Evolutionary conservation across 1,140 invertebrate genomes (phyloP).

Genomic region (Helicoverpa zea): DNA sequence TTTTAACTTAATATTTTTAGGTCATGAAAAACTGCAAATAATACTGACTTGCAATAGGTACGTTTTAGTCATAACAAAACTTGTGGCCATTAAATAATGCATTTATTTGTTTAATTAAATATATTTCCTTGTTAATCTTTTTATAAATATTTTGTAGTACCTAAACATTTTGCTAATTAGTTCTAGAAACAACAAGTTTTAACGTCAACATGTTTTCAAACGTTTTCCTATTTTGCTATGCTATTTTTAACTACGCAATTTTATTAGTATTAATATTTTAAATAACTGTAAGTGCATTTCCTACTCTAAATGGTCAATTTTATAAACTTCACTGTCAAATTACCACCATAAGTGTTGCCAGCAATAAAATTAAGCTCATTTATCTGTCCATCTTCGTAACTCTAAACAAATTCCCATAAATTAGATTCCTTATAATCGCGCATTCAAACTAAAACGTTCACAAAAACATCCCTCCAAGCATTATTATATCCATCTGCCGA

Average conservation of each 20-base stretch:
- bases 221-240: neutral
- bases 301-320: neutral
- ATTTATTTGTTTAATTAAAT: constrained; percentile 13
- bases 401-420: constrained; percentile 29
- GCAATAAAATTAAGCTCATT: constrained; percentile 6
- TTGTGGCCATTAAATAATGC: neutral
- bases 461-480: constrained; percentile 48
- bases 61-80: too few species aligned
- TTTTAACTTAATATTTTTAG: too few species aligned
- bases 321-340: neutral
- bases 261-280: too few species aligned
- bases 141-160: constrained; percentile 13
- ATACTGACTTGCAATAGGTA: neutral
- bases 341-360: neutral
- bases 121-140: constrained; percentile 9
- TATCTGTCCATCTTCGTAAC: neutral
- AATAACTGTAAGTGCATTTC: neutral
- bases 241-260: too few species aligned
- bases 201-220: constrained; percentile 19
- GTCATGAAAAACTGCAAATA: neutral
- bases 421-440: constrained; percentile 35
- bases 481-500: constrained; percentile 63
- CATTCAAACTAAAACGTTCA: constrained; percentile 33
- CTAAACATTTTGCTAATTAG: constrained; percentile 5
- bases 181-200: neutral